Evolutionary conservation across 1,140 invertebrate species (phyloP).

Genomic region (Wiebesia pumilae): DNA sequence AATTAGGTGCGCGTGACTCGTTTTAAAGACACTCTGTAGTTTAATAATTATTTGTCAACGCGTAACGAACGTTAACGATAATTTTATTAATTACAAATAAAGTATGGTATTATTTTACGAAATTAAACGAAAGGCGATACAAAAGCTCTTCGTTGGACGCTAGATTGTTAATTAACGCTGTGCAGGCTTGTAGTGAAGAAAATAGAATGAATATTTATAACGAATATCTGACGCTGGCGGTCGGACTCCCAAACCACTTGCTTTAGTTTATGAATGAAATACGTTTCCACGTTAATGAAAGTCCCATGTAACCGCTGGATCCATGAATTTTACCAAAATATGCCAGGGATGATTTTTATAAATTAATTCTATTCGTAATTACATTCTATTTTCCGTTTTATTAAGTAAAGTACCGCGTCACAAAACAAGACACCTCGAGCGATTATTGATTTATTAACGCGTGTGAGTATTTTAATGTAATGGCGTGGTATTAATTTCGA

Average conservation of each 20-base stretch:
- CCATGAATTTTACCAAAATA: neutral
- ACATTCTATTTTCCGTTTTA: too few species aligned
- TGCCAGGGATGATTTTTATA: too few species aligned
- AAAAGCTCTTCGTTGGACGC: neutral
- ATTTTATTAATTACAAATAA: too few species aligned
- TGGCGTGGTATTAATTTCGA: too few species aligned
- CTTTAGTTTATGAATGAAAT: slow-evolving; percentile 23
- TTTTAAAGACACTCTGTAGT: neutral
- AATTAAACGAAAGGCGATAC: neutral
- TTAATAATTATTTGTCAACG: too few species aligned
- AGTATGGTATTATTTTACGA: too few species aligned
- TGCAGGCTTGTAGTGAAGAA: neutral
- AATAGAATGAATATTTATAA: slow-evolving; percentile 1
- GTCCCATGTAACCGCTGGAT: neutral
- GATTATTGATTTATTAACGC: too few species aligned
- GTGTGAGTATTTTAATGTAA: too few species aligned
- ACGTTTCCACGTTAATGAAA: neutral
- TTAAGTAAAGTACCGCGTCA: too few species aligned
- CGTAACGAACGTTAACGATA: neutral
- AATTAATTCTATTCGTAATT: too few species aligned
- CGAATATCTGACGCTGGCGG: neutral
- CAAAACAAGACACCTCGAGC: too few species aligned
- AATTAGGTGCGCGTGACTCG: neutral
- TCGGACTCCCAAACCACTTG: neutral
- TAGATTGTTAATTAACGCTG: neutral